Conservation (phyloP, 2,113 vertebrate species). For the Notothenia rossii region DNA sequence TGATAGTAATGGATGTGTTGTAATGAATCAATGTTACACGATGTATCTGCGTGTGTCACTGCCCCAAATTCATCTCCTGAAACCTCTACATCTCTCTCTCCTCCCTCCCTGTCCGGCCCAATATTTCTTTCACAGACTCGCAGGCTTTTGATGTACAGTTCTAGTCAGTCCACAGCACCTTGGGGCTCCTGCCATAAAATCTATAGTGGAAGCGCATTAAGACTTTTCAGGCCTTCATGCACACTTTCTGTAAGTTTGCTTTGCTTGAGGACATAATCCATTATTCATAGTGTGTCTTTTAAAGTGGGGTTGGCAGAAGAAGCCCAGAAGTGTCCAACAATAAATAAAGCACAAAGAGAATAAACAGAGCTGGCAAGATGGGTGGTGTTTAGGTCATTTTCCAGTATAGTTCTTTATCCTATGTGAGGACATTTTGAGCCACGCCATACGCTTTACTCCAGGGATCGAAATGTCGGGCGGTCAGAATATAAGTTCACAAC, state of each 20-base stretch:
- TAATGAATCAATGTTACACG: slow-evolving; percentile 36
- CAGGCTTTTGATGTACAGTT: slow-evolving; percentile 54
- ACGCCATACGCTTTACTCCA: neutral
- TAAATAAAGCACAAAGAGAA: slow-evolving; percentile 26
- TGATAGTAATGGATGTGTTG: slow-evolving; percentile 23
- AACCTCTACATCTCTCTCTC: slow-evolving; percentile 11
- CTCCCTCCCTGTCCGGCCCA: slow-evolving; percentile 5
- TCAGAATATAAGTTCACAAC: neutral
- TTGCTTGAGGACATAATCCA: slow-evolving; percentile 47
- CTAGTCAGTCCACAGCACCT: slow-evolving; percentile 30
- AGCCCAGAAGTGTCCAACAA: slow-evolving; percentile 34
- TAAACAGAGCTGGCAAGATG: neutral
- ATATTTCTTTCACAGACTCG: slow-evolving; percentile 32
- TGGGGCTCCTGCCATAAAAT: slow-evolving; percentile 37
- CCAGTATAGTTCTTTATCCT: neutral
- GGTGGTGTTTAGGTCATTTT: neutral
- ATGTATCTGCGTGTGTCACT: neutral
- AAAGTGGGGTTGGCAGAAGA: slow-evolving; percentile 23
- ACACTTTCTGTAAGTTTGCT: slow-evolving; percentile 23
- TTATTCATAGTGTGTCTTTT: slow-evolving; percentile 57
- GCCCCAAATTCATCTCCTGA: neutral
- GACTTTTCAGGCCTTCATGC: slow-evolving; percentile 34
- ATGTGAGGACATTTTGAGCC: neutral
- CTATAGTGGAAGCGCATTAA: slow-evolving; percentile 11
- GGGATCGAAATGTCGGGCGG: neutral